These are phyloP conservation scores for Thunnus maccoyii DNA, from an alignment of 2,113 vertebrate species.

Conservation along the genomic window DNA sequence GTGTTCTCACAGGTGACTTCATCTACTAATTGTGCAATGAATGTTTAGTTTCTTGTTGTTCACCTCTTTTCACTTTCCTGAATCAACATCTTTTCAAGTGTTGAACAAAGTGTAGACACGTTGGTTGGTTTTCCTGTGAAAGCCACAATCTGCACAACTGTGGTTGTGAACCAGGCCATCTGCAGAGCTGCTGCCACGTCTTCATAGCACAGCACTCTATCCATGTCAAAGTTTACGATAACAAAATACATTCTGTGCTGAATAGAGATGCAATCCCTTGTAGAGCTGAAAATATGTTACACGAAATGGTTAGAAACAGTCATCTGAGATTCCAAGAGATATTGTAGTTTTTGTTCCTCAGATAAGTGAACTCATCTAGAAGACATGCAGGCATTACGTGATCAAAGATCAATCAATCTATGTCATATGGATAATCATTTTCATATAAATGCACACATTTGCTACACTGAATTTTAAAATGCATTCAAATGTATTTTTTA, in stretches of 20 bases:
- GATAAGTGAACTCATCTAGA: background rate
- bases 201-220: background rate
- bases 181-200: conserved; percentile 23
- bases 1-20: background rate
- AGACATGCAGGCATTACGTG: background rate
- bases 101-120: background rate
- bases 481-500: background rate
- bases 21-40: background rate
- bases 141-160: conserved; percentile 9
- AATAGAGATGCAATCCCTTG: background rate
- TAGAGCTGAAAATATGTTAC: background rate
- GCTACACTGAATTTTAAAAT: background rate
- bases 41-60: background rate
- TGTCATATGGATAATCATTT: background rate
- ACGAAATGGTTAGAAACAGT: background rate
- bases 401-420: background rate
- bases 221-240: background rate
- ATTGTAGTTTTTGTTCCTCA: background rate
- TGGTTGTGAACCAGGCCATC: conserved; percentile 58
- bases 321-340: background rate
- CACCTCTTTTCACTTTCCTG: background rate
- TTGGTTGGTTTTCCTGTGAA: conserved; percentile 24
- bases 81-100: background rate
- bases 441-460: background rate
- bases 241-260: background rate